phyloP scores from a whole-genome alignment of 2,888 invertebrate genomes.

The Itoplectis maculator region DNA sequence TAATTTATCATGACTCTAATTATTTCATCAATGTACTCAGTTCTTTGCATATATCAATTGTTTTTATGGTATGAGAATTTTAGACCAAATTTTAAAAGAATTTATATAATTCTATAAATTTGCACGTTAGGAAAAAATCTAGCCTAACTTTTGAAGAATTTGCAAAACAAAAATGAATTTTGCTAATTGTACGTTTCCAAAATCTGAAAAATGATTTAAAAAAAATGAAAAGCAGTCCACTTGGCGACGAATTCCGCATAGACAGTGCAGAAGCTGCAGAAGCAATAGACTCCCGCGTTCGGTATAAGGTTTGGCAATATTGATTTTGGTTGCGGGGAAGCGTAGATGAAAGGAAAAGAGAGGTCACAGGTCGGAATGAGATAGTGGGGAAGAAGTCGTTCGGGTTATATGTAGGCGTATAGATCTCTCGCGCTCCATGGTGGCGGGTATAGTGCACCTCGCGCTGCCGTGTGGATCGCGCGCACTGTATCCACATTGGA shows the following conservation, averaged over 20 bases:
- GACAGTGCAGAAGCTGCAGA: slow-evolving; percentile 11
- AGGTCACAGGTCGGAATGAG: slow-evolving; percentile 56
- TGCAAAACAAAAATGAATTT: too few relatives aligned
- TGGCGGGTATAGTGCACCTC: neutral
- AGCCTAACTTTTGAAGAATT: too few relatives aligned
- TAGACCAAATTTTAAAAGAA: too few relatives aligned
- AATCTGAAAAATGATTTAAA: too few relatives aligned
- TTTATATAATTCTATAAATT: too few relatives aligned
- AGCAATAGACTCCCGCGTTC: slow-evolving; percentile 36
- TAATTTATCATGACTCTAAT: neutral
- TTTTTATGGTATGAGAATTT: too few relatives aligned
- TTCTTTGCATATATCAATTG: too few relatives aligned
- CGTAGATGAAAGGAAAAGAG: slow-evolving; percentile 41
- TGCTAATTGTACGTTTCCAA: too few relatives aligned
- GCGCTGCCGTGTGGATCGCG: slow-evolving; percentile 17
- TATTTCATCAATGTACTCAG: too few relatives aligned
- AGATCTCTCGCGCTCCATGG: neutral
- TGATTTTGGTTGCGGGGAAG: slow-evolving; percentile 43
- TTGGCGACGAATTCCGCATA: neutral
- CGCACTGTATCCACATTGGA: slow-evolving; percentile 3
- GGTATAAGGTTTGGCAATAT: slow-evolving; percentile 56
- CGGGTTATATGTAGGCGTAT: slow-evolving; percentile 18
- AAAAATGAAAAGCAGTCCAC: neutral
- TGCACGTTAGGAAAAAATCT: too few relatives aligned
- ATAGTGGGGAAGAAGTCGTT: slow-evolving; percentile 50